phyloP scores from a whole-genome alignment of 2,113 vertebrate genomes.

The Tautogolabrus adspersus region DNA sequence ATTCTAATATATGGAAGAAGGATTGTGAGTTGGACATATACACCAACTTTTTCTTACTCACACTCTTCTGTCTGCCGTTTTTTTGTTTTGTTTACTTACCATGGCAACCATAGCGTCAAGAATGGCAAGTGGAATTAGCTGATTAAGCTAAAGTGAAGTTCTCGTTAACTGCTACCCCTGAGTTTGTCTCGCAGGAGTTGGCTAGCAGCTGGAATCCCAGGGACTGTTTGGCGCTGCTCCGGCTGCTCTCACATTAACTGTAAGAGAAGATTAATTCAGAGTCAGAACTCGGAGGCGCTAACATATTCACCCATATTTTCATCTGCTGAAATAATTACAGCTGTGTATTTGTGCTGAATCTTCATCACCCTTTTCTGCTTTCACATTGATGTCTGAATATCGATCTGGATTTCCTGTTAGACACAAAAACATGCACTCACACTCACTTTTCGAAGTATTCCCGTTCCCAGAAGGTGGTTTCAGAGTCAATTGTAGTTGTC shows the following conservation, averaged over 20 bases:
- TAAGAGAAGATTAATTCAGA: slow-evolving; percentile 46
- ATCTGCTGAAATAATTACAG: slow-evolving; percentile 51
- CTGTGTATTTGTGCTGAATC: slow-evolving; percentile 20
- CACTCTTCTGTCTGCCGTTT: slow-evolving; percentile 42
- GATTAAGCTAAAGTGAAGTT: slow-evolving; percentile 68
- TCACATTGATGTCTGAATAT: slow-evolving; percentile 10
- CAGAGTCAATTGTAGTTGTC: slow-evolving; percentile 22
- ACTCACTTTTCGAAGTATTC: neutral
- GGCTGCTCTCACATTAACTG: slow-evolving; percentile 33
- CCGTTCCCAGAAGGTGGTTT: slow-evolving; percentile 20
- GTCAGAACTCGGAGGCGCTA: slow-evolving; percentile 25
- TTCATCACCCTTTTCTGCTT: slow-evolving; percentile 20
- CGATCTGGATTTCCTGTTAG: neutral
- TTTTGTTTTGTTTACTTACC: slow-evolving; percentile 64
- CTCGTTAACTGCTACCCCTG: slow-evolving; percentile 45
- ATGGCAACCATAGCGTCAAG: slow-evolving; percentile 61
- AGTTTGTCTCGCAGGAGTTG: slow-evolving; percentile 52
- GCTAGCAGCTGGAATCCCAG: slow-evolving; percentile 51
- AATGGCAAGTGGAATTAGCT: slow-evolving; percentile 64
- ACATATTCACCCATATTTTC: slow-evolving; percentile 37
- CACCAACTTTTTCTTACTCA: slow-evolving; percentile 21
- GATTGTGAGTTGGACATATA: neutral
- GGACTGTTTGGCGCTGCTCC: slow-evolving; percentile 52
- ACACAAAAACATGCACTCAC: neutral
- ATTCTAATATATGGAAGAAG: slow-evolving; percentile 63